Base-by-base conservation (phyloP, 2,888 invertebrate species). In the Noctua janthina region DNA sequence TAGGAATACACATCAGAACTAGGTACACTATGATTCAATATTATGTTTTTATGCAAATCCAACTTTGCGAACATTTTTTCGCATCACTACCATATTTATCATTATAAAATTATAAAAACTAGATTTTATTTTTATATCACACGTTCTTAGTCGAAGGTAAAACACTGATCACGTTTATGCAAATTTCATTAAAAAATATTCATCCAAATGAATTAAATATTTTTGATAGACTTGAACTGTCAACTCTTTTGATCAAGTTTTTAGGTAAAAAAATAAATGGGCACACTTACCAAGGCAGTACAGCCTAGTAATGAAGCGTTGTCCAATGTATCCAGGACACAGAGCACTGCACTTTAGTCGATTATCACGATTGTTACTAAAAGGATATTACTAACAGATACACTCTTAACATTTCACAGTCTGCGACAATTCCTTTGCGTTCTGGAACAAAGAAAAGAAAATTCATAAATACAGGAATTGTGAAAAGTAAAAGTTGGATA, bases 211-310 rank as follows among this genome's bases (percentile, higher is more conserved):
- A 35, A 39, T 39, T 20, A 23, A 23, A 8, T 0, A 15, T 23
- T 10, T 23, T 15, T 77, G 23, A 46, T 35, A 35, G 20, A n/a
- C 17, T 15, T 10, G 43, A 54, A 10, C 5, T 77, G 75, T 64
- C 17, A 54, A 54, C 23, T 35, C 13, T 5, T 13, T 35, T 51
- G 5, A 35, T 51, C 0, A 10, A 8, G 1, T 20, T 64, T 46
- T 49, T 35, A 29, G 46, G 15, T n/a, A 69, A 46, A 64, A 35
- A 64, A 59, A 59, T 23, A 66, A 39, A 66, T 23, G 5, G 74
- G 78, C 43, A 23, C 84, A 94, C 95, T 94, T 88, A 95, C 95
- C 95, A 95, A 95, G 94, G 91, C 91, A 92, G 92, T 85, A 92
- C 93, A 90, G 93, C 92, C 91, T 87, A 90, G 87, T 90, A 84